These are phyloP conservation scores for Antedon mediterranea DNA, from an alignment of 53 echinoderm and acorn worm species.

Conservation along the genomic window DNA sequence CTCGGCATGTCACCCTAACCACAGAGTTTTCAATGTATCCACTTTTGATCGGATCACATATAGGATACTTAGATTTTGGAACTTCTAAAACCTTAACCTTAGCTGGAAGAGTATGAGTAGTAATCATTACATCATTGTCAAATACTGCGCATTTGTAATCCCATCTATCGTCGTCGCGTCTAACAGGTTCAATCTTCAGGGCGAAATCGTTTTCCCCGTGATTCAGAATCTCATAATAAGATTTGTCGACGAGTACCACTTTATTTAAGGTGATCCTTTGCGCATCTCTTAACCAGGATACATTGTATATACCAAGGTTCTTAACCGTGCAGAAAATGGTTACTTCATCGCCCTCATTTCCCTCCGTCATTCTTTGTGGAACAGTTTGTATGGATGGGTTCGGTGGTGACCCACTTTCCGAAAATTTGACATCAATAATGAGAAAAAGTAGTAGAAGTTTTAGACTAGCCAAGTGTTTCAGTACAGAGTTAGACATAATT, in stretches of 20 bases:
- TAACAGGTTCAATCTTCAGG: neutral
- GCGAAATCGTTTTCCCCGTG: neutral
- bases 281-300: neutral
- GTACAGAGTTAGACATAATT: neutral
- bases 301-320: neutral
- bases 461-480: neutral
- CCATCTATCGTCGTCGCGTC: neutral
- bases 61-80: neutral
- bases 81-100: neutral
- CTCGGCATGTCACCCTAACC: neutral
- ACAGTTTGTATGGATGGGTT: neutral
- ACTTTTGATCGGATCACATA: neutral
- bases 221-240: neutral
- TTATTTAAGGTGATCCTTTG: neutral
- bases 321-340: neutral
- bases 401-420: neutral
- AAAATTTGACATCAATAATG: neutral
- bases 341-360: neutral
- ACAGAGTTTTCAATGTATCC: neutral
- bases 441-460: neutral
- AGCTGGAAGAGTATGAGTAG: neutral
- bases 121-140: neutral
- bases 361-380: neutral
- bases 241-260: neutral
- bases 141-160: neutral